Evolutionary conservation across 2,113 vertebrate species (phyloP).

Genomic region (Psilopsiagon aymara): DNA sequence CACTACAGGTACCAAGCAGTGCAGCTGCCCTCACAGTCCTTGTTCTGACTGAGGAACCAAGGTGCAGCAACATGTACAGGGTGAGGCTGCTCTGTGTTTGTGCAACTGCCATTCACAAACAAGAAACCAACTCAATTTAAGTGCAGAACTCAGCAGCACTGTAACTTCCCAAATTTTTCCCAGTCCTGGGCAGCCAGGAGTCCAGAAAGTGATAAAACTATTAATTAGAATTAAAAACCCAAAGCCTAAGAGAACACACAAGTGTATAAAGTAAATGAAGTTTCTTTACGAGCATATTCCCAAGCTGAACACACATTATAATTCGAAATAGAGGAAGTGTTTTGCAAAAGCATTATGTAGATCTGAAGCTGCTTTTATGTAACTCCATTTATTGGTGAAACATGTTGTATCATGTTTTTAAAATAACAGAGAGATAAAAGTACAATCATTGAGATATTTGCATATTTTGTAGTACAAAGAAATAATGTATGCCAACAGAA

Average conservation of each 20-base stretch:
- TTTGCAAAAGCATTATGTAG: conserved; percentile 24
- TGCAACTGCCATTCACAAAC: background rate
- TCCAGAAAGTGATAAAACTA: background rate
- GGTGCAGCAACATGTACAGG: fast-evolving
- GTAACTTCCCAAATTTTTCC: background rate
- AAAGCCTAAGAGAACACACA: background rate
- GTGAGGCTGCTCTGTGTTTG: fast-evolving
- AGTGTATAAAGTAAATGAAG: background rate
- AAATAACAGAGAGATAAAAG: conserved; percentile 23
- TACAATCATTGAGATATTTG: conserved; percentile 6
- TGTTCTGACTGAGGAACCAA: fast-evolving
- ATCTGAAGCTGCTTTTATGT: conserved; percentile 32
- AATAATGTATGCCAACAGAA: background rate
- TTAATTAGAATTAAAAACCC: background rate
- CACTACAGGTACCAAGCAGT: fast-evolving
- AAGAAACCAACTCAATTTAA: background rate
- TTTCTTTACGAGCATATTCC: background rate
- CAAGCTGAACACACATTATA: background rate
- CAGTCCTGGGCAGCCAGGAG: background rate
- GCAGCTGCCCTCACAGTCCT: fast-evolving
- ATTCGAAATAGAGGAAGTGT: background rate
- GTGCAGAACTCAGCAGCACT: background rate
- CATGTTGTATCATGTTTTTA: background rate
- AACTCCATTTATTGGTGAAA: background rate
- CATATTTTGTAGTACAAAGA: conserved; percentile 32